Conservation (phyloP, 2,113 vertebrate species). For the Hippocampus barbouri region DNA sequence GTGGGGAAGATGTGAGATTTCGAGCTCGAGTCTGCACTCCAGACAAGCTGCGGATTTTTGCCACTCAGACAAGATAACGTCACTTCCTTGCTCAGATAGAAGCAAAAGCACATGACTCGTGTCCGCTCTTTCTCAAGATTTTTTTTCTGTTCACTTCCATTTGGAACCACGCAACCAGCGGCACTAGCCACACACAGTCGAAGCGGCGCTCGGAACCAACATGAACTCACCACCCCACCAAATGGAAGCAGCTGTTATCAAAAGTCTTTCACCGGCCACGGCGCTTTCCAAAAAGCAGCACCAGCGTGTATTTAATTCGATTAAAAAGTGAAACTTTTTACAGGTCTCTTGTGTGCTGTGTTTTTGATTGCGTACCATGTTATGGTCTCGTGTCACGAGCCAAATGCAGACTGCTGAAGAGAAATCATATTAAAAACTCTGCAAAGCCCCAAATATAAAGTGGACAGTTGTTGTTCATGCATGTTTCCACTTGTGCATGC, state of each 20-base stretch:
- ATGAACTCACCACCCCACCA: conserved; percentile 50
- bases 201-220: conserved; percentile 37
- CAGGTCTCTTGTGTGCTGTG: background rate
- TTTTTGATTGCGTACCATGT: background rate
- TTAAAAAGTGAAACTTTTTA: background rate
- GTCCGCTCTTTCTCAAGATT: background rate
- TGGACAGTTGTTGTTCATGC: conserved; percentile 62
- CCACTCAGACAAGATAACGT: conserved; percentile 34
- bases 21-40: conserved; percentile 2
- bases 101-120: conserved; percentile 15
- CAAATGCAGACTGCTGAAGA: background rate
- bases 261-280: conserved; percentile 56
- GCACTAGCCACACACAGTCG: conserved; percentile 26
- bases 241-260: conserved; percentile 61
- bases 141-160: background rate
- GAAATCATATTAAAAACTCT: conserved; percentile 13
- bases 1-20: background rate
- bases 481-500: conserved; percentile 44
- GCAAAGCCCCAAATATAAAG: conserved; percentile 29
- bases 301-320: background rate
- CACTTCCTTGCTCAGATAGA: conserved; percentile 16
- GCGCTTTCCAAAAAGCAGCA: conserved; percentile 16
- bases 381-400: background rate
- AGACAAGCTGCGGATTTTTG: conserved; percentile 21
- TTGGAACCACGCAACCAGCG: conserved; percentile 28